Evolutionary conservation across 2,113 vertebrate species (phyloP).

Genomic region (Corythoichthys haematopterus): DNA sequence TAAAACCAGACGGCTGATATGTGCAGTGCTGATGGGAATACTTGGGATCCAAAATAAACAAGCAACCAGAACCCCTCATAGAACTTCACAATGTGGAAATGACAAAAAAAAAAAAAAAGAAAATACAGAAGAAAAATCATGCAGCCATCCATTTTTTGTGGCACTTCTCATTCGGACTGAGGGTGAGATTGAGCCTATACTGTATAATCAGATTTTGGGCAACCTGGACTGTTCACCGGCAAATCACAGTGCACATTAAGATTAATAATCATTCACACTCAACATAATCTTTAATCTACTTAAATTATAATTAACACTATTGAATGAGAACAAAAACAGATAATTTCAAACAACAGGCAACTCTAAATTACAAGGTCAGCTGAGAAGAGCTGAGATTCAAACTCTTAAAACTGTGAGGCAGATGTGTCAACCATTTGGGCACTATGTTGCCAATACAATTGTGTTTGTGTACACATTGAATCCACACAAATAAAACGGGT

Average conservation of each 20-base stretch:
- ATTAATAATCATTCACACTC: too few species aligned
- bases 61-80: background rate
- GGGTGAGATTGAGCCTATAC: background rate
- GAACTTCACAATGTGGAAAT: background rate
- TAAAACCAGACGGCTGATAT: background rate
- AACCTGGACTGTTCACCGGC: too few species aligned
- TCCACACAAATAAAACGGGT: background rate
- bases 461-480: background rate
- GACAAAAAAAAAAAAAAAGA: background rate
- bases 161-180: background rate
- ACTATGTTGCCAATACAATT: background rate
- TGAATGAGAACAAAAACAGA: too few species aligned
- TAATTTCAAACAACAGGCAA: too few species aligned
- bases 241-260: too few species aligned
- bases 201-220: too few species aligned
- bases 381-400: too few species aligned
- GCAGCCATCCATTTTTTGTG: background rate
- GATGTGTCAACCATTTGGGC: background rate
- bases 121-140: background rate
- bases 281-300: too few species aligned
- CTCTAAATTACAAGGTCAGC: too few species aligned
- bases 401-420: background rate
- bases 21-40: background rate
- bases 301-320: too few species aligned
- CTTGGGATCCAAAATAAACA: background rate